These are phyloP conservation scores for Cosmia trapezina DNA, from an alignment of 2,888 invertebrate species.

Conservation along the genomic window DNA sequence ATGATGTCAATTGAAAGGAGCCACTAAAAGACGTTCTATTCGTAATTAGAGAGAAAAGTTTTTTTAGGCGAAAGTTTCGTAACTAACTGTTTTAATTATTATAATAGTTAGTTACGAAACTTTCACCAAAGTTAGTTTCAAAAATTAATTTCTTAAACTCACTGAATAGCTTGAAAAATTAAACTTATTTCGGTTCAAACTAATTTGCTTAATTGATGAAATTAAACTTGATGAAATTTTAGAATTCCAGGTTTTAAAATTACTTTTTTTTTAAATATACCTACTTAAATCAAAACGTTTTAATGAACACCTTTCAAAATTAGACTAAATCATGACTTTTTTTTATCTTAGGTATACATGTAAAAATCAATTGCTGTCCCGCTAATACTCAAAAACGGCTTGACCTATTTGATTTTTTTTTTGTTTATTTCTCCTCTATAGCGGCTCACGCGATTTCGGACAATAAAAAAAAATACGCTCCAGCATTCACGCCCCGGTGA, in stretches of 20 bases:
- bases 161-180: conserved; percentile 28
- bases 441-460: too few relatives aligned
- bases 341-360: too few relatives aligned
- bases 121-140: too few relatives aligned
- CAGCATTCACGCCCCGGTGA: too few relatives aligned
- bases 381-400: too few relatives aligned
- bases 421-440: too few relatives aligned
- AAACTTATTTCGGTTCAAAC: conserved; percentile 28
- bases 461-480: too few relatives aligned
- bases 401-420: too few relatives aligned
- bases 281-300: not conserved
- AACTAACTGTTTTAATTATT: conserved; percentile 16
- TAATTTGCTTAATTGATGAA: conserved; percentile 14
- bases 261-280: conserved; percentile 3
- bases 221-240: conserved; percentile 2
- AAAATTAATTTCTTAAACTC: not conserved
- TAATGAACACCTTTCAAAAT: too few relatives aligned
- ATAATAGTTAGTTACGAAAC: too few relatives aligned
- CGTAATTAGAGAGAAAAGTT: conserved; percentile 38
- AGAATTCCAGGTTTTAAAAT: not conserved
- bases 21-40: conserved; percentile 2
- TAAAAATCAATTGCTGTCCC: too few relatives aligned
- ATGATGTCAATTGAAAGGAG: conserved; percentile 8
- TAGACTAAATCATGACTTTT: too few relatives aligned
- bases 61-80: conserved; percentile 13